Base-by-base conservation (phyloP, 1,140 invertebrate species). In the Laupala kohalensis region DNA sequence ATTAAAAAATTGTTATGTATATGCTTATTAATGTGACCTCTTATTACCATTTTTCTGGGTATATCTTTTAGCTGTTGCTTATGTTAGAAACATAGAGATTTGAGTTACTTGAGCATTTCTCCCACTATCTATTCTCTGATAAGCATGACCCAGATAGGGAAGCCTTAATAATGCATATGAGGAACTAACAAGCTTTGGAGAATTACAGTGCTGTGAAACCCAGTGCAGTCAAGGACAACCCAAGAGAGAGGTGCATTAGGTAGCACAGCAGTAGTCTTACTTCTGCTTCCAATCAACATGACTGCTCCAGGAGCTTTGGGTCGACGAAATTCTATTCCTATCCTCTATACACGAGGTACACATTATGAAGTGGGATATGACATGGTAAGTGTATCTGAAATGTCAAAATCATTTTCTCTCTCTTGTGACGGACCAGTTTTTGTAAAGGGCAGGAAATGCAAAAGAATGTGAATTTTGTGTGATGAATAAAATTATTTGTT, bases 341-440 rank as follows among this genome's bases (percentile, higher is more conserved):
- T 94, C 25, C 82, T 94, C 69, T 88, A 92, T 77, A 86, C 88
- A 0, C 82, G 84, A 74, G 92, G 92, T 71, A 92, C 88, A 1
- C 88, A 94, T 78, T 93, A 93, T 78, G 90, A 93, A 79, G 88
- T 94, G 62, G 92, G 92, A 73, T 93, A 86, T 77, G 91, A 93
- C 83, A 87, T 93, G 78, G 92, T 94, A 84, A 89, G 86, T 81
- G 72, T 29, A 19, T 29, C 19, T 25, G n/a, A n/a, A n/a, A n/a
- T n/a, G n/a, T n/a, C n/a, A n/a, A n/a, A n/a, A n/a, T n/a, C n/a
- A n/a, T n/a, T n/a, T n/a, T n/a, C n/a, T n/a, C n/a, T n/a, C n/a
- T n/a, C n/a, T n/a, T n/a, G n/a, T n/a, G n/a, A n/a, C n/a, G n/a
- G n/a, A n/a, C n/a, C n/a, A n/a, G n/a, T n/a, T n/a, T n/a, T n/a